Evolutionary conservation across 2,888 invertebrate genomes (phyloP), one percentile per base, ranked within the genome.

Genomic region (Trichacis sp.): DNA sequence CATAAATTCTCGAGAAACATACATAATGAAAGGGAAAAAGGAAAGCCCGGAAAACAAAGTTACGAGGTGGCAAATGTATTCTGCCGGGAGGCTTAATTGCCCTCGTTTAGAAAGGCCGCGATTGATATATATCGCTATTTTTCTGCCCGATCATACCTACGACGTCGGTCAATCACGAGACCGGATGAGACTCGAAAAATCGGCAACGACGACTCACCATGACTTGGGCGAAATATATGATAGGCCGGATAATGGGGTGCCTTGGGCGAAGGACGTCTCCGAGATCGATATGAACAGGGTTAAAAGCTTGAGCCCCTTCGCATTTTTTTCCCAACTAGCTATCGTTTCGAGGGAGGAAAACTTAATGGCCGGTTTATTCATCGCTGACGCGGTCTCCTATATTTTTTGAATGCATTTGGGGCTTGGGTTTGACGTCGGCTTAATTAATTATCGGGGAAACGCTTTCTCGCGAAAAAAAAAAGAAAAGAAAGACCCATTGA

Each of bases 231-330:
- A 15, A 14, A 40, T 40, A 15, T 15, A 15, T 8, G 40, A 40
- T 15, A 12, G 15, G 6, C n/a, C 2, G 19, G 14, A 43, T 19
- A 19, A 43, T 19, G 43, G 43, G 43, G 43, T 2, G 42, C 15
- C 42, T 12, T 15, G 8, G 14, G 43, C 43, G 14, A 43, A 43
- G 43, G 43, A 19, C 18, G 19, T 9, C 2, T 19, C n/a, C 2
- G 9, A 43, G 43, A 43, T 43, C 43, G 43, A 43, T 43, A 43
- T 43, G 43, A 9, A 43, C 43, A 19, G 43, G 43, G 19, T 19
- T n/a, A 43, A 43, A n/a, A 43, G 43, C 43, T 43, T 40, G 14
- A 24, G 3, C 24, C 24, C 3, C 8, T 24, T 5, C 33, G n/a
- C n/a, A 2, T n/a, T 33, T 33, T 33, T 33, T n/a, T 9, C 33